Evolutionary conservation across 1,140 invertebrate species (phyloP).

Genomic region (Drosophila santomea): DNA sequence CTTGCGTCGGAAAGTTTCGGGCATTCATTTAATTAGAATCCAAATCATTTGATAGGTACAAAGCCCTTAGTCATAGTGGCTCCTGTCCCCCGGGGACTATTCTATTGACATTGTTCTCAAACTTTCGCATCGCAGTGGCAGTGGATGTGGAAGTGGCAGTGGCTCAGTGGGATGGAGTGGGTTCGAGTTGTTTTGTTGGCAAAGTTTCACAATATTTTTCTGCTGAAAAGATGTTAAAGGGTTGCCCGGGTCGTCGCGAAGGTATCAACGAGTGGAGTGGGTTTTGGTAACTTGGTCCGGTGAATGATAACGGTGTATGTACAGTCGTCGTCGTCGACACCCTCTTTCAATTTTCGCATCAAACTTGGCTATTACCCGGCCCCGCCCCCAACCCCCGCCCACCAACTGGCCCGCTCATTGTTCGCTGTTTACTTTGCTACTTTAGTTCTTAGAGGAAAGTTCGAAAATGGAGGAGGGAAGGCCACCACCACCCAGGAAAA

Average conservation of each 20-base stretch:
- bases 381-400: conserved; percentile 3
- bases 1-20: conserved; percentile 31
- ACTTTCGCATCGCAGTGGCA: conserved; percentile 12
- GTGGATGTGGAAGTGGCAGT: background rate
- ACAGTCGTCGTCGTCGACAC: conserved; percentile 52
- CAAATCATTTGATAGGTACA: conserved; percentile 56
- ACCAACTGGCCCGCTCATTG: conserved; percentile 23
- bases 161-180: background rate
- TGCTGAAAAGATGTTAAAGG: conserved; percentile 56
- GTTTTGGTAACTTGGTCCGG: conserved; percentile 15
- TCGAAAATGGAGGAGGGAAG: conserved; percentile 5
- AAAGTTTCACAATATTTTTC: conserved; percentile 60
- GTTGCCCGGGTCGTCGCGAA: conserved; percentile 14
- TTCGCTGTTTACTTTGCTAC: conserved; percentile 67
- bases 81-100: conserved; percentile 45
- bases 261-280: background rate
- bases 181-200: conserved; percentile 50
- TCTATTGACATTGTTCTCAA: conserved; percentile 52
- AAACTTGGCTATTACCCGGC: conserved; percentile 60
- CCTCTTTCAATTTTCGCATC: conserved; percentile 54
- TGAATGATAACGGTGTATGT: conserved; percentile 53
- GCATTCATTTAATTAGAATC: conserved; percentile 56
- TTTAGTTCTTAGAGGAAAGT: conserved; percentile 70
- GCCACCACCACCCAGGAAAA: conserved; percentile 25
- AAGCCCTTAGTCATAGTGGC: conserved; percentile 50